A percentile compares a stretch with the other conserved stretches of the same genome.
phyloP scores from a whole-genome alignment of 2,113 vertebrate species.

The Cebus imitator region DNA sequence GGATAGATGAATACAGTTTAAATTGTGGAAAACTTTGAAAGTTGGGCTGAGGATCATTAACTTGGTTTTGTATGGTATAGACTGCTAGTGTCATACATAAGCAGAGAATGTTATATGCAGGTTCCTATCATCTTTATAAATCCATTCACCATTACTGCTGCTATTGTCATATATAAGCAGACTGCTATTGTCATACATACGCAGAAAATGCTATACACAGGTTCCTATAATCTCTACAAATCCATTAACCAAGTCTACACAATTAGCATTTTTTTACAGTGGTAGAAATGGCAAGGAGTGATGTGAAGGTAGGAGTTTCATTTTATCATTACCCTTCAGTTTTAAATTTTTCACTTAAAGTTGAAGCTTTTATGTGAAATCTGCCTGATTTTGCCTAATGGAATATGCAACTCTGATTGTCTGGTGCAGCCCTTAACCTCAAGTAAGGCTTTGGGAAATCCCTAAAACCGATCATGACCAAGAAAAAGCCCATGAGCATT shows the following conservation, averaged over 20 bases:
- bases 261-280: neutral
- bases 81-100: neutral
- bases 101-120: neutral
- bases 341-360: no score
- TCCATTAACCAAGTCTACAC: neutral
- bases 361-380: neutral
- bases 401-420: neutral
- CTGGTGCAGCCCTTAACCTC: neutral
- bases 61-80: neutral
- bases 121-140: neutral
- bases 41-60: neutral
- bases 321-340: neutral
- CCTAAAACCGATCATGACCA: neutral
- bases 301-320: neutral
- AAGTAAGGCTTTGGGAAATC: neutral
- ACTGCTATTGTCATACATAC: neutral
- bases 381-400: neutral
- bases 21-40: neutral
- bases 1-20: neutral
- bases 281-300: neutral
- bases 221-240: neutral
- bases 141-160: neutral
- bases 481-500: neutral
- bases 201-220: neutral
- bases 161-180: no score